Evolutionary conservation across 2,888 invertebrate species (phyloP).

Genomic region (Hirtodrosophila histrioides): DNA sequence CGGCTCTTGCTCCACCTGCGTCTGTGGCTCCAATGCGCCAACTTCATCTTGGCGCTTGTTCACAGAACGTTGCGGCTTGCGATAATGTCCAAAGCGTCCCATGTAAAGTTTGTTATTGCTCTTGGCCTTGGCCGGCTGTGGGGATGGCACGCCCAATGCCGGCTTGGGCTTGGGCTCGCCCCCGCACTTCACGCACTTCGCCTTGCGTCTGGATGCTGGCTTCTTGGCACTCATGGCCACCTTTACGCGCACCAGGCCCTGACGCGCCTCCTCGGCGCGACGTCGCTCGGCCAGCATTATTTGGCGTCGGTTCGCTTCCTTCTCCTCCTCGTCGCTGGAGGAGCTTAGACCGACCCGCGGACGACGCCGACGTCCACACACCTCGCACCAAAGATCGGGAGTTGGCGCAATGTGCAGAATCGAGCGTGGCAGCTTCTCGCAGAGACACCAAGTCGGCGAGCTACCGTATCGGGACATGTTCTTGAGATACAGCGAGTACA

Average conservation of each 20-base stretch:
- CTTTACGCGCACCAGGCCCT: slow-evolving; percentile 25
- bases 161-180: slow-evolving; percentile 3
- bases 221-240: slow-evolving; percentile 37
- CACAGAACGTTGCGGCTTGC: slow-evolving; percentile 30
- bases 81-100: slow-evolving; percentile 39
- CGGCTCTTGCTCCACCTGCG: not conserved
- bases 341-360: slow-evolving; percentile 16
- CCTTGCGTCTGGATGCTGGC: slow-evolving; percentile 12
- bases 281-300: slow-evolving; percentile 17
- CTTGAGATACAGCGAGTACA: slow-evolving; percentile 55
- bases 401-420: slow-evolving; percentile 41
- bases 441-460: slow-evolving; percentile 47
- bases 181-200: slow-evolving; percentile 30
- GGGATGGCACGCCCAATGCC: not conserved
- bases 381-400: slow-evolving; percentile 34
- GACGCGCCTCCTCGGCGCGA: slow-evolving; percentile 14
- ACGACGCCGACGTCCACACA: slow-evolving; percentile 54
- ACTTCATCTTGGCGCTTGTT: not conserved
- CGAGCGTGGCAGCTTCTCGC: slow-evolving; percentile 63
- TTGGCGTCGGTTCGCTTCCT: slow-evolving; percentile 3
- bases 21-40: not conserved
- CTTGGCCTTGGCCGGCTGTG: slow-evolving; percentile 2
- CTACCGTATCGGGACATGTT: slow-evolving; percentile 45
- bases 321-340: slow-evolving; percentile 59
- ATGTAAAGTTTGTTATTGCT: slow-evolving; percentile 4